Base-by-base conservation (phyloP, 2,113 vertebrate species). In the Psilopsiagon aymara region DNA sequence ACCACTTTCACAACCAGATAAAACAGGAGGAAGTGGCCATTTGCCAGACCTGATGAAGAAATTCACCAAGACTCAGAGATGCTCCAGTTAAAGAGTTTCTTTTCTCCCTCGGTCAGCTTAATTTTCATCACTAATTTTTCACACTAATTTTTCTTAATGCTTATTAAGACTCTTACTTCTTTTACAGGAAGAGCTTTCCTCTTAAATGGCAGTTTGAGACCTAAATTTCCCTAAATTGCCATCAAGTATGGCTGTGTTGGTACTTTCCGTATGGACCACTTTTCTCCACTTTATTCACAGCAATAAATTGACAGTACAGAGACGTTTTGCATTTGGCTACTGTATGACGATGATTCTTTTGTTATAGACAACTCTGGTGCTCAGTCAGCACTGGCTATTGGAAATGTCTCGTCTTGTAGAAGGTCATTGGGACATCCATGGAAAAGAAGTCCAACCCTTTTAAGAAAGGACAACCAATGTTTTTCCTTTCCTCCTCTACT, bases 371-470 rank as follows among this genome's bases (percentile, higher is more conserved):
- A 7, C 31, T 83, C 68, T 69, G 55, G 20, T 15, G 6, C 28
- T 68, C 47, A 82, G 51, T 71, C 11, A 68, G 37, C 43, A 27
- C 11, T 59, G 64, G 25, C 57, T 76, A 9, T 21, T 33, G 31
- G 57, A 68, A 82, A 71, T 15, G 57, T 39, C 46, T 83, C 6
- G 1, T 55, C 47, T 60, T 87, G 86, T 25, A 73, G 43, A 70
- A 62, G 6, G 7, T 84, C 27, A 63, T 17, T 25, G 13, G 6
- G 49, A 76, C 66, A 21, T 33, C 23, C 10, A 76, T 0, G 0
- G 49, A 63, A 91, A 47, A 31, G 31, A 43, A 74, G 37, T 17
- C n/a, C 11, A 28, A 25, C 1, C 31, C 52, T 57, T 91, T 78
- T 47, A 79, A 76, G 35, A 74, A 75, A 46, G 6, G 44, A 27